phyloP scores from a whole-genome alignment of 2,797 vertebrate species.

The Aphelocoma californica region DNA sequence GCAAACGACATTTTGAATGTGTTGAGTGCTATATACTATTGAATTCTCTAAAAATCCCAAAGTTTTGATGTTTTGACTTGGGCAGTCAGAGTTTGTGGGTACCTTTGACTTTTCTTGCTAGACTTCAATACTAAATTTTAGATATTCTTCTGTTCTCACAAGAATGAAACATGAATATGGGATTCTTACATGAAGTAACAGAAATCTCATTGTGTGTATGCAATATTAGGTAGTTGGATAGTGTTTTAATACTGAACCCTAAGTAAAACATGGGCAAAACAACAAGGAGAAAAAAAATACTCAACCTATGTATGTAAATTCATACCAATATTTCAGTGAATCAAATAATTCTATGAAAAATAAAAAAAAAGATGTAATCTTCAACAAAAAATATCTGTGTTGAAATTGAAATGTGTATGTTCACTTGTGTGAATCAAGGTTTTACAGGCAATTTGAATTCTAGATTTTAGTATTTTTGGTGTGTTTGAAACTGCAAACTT shows the following conservation, averaged over 20 bases:
- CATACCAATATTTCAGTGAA: not conserved
- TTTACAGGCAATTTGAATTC: not conserved
- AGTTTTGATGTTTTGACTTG: not conserved
- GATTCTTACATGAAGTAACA: not conserved
- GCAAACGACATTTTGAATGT: not conserved
- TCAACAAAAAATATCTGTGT: not conserved
- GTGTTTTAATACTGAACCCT: not conserved
- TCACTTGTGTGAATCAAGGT: not conserved
- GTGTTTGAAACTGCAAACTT: not conserved
- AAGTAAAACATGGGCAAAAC: not conserved
- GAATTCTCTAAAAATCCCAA: rapidly evolving
- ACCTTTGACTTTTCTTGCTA: not conserved
- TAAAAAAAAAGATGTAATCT: not conserved
- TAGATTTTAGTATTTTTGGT: not conserved
- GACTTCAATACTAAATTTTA: not conserved
- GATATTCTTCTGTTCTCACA: not conserved
- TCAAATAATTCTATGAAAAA: not conserved
- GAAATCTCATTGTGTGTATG: not conserved
- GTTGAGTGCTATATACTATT: not conserved
- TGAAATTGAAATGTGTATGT: not conserved
- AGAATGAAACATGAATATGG: not conserved
- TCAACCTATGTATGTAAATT: rapidly evolving
- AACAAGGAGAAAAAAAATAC: not conserved
- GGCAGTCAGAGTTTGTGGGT: not conserved
- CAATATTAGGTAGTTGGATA: too few species aligned